Evolutionary conservation across 1,140 invertebrate species (phyloP), one percentile per base, ranked within the genome.

Genomic region (Pristionchus pacificus): DNA sequence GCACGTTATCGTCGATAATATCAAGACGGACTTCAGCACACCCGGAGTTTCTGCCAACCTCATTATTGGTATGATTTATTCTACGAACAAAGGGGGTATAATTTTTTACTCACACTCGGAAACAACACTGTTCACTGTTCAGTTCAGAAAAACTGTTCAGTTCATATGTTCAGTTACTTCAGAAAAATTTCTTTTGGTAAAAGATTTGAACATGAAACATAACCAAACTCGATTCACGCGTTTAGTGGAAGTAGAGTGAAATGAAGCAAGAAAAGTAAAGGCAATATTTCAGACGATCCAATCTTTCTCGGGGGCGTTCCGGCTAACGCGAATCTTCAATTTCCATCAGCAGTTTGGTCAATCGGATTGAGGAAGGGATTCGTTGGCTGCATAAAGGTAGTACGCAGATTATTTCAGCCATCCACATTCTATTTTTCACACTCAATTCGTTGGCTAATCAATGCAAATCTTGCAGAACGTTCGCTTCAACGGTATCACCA

Each of bases 311-410:
- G 95, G 0, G 92, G 92, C 2, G 87, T 93, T 10, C 0, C 71
- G 32, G 88, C 90, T 0, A 88, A 89, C 0, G 90, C 91, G 78
- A 65, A 72, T 13, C 86, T 91, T 13, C 88, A 88, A 6, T 88
- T 92, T 30, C 93, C 94, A 1, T 88, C 91, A 1, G 91, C 91
- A 31, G 84, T 98, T 49, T 98, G 95, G 94, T 91, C 92, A 2
- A 93, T 91, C 0, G 89, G 91, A 3, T 85, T 97, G 28, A 88
- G 91, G 65, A 90, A 92, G 79, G 95, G 95, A 15, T 98, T 92
- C 81, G 92, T 97, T 1, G 96, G 95, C 1, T 98, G 95, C 84
- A 88, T 98, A 80, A 89, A 93, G 38, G 38, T 49, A 49, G 19
- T n/a, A n/a, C n/a, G n/a, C n/a, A n/a, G n/a, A n/a, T n/a, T 10